phyloP scores from a whole-genome alignment of 1,140 invertebrate genomes.

The Calephelis nemesis region DNA sequence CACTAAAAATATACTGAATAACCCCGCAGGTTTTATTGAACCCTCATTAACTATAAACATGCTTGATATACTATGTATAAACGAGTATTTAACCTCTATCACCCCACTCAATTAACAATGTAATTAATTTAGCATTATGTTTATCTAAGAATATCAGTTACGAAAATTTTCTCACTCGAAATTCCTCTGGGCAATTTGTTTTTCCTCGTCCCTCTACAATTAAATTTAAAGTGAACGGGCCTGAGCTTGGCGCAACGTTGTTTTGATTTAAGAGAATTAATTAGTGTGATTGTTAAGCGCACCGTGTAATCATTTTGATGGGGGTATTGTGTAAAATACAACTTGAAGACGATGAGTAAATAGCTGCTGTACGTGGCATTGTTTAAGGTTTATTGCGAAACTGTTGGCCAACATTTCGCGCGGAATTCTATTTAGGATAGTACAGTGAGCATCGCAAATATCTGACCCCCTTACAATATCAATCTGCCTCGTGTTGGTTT shows the following conservation, averaged over 20 bases:
- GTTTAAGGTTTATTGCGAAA: too few species aligned
- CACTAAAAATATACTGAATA: too few species aligned
- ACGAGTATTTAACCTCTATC: too few species aligned
- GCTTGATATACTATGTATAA: too few species aligned
- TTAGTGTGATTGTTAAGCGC: slow-evolving; percentile 56
- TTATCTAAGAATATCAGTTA: slow-evolving; percentile 16
- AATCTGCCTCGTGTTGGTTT: too few species aligned
- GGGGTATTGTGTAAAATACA: slow-evolving; percentile 20
- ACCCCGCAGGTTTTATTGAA: too few species aligned
- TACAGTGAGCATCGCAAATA: too few species aligned
- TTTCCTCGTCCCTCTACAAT: slow-evolving; percentile 52
- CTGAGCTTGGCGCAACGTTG: slow-evolving; percentile 49
- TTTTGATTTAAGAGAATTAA: slow-evolving; percentile 70
- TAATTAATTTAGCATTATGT: slow-evolving; percentile 9
- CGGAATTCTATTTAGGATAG: too few species aligned
- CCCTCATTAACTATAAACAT: too few species aligned
- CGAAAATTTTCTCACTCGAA: slow-evolving; percentile 39
- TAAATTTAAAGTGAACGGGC: slow-evolving; percentile 58
- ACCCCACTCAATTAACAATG: background rate
- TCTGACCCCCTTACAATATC: too few species aligned
- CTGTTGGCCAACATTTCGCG: too few species aligned
- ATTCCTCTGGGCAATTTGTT: slow-evolving; percentile 50
- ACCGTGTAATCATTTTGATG: slow-evolving; percentile 47
- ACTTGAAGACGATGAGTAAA: slow-evolving; percentile 8
- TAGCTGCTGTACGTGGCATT: background rate